These are phyloP conservation scores for Crocodylus rhombifer DNA, from an alignment of 2,797 vertebrate genomes.

Conservation along the genomic window DNA sequence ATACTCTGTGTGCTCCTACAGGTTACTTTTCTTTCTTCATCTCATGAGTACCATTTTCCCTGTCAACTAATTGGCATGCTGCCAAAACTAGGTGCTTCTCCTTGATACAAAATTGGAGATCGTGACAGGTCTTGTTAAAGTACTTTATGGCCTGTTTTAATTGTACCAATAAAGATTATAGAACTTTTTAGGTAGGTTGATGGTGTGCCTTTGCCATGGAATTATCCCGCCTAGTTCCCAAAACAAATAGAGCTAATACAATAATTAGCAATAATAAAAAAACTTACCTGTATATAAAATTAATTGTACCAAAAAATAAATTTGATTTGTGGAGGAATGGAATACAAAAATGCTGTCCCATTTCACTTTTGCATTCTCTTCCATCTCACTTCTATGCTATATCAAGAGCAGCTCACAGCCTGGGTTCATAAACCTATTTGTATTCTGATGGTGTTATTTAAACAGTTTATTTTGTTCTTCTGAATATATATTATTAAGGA, in stretches of 20 bases:
- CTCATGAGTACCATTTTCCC: rapidly evolving
- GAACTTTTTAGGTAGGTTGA: rapidly evolving
- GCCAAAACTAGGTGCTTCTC: not conserved
- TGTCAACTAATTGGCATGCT: not conserved
- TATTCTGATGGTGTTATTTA: rapidly evolving
- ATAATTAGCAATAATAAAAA: not conserved
- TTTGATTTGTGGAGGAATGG: not conserved
- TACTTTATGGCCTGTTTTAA: not conserved
- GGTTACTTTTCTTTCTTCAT: not conserved
- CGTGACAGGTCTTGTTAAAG: not conserved
- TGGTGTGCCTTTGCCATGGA: not conserved
- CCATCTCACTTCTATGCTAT: rapidly evolving
- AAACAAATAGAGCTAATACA: not conserved
- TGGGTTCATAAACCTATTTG: rapidly evolving
- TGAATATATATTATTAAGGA: rapidly evolving
- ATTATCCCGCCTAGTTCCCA: not conserved
- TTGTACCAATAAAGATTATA: not conserved
- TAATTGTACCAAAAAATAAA: not conserved
- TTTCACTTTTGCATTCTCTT: rapidly evolving
- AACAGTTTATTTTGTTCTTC: not conserved
- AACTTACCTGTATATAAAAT: not conserved
- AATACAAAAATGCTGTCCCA: rapidly evolving
- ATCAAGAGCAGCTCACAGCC: rapidly evolving
- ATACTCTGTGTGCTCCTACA: rapidly evolving
- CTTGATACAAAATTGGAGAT: not conserved